phyloP scores from a whole-genome alignment of 2,113 vertebrate genomes.

The Chitala chitala region DNA sequence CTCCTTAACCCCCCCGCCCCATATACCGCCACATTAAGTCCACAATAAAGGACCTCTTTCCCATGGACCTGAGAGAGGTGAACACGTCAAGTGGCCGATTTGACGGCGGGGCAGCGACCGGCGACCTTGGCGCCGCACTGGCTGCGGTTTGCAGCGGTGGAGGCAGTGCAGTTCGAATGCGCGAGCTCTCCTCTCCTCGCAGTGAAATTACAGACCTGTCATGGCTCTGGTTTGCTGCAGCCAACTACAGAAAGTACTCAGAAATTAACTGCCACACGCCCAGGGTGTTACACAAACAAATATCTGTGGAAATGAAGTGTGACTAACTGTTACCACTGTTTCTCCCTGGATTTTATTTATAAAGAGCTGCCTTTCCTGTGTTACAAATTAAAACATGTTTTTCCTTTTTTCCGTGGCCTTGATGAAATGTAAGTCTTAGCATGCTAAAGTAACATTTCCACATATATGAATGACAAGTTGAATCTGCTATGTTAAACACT shows the following conservation, averaged over 20 bases:
- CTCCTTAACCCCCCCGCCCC: not conserved
- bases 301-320: conserved; percentile 6
- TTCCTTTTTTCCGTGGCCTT: not conserved
- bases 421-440: not conserved
- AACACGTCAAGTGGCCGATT: not conserved
- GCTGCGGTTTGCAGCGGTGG: conserved; percentile 5
- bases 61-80: not conserved
- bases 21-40: not conserved
- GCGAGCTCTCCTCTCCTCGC: not conserved
- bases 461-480: not conserved
- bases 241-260: not conserved
- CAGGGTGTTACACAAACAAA: not conserved
- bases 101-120: conserved; percentile 5
- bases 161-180: not conserved
- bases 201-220: conserved; percentile 18
- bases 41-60: not conserved
- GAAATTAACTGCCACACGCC: conserved; percentile 9
- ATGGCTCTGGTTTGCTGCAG: not conserved
- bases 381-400: not conserved
- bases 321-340: not conserved
- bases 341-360: not conserved
- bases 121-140: not conserved
- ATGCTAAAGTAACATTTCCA: not conserved
- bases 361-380: not conserved
- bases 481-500: no score